A percentile compares a stretch with the other conserved stretches of the same genome.
Conservation (phyloP, 2,113 vertebrate genomes). For the Scomber scombrus region DNA sequence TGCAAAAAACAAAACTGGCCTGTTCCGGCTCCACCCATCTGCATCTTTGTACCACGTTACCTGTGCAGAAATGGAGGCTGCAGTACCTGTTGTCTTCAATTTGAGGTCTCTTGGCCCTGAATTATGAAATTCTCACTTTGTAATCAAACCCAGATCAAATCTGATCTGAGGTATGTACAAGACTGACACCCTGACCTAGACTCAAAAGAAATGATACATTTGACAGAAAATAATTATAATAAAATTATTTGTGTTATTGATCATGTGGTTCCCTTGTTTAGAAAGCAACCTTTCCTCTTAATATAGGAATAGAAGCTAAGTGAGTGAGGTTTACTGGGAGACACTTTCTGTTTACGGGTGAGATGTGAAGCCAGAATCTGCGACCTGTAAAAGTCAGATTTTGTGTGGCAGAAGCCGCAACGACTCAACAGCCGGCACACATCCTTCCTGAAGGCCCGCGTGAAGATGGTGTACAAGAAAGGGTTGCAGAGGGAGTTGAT, state of each 20-base stretch:
- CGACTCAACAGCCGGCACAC: conserved; percentile 88
- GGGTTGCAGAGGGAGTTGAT: conserved; percentile 96
- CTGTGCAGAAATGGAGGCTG: conserved; percentile 8
- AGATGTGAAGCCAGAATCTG: conserved; percentile 83
- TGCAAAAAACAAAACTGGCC: conserved; percentile 2
- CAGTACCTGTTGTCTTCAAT: conserved; percentile 12
- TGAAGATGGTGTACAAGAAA: conserved; percentile 95
- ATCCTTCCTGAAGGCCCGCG: conserved; percentile 91
- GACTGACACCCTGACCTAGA: conserved; percentile 11
- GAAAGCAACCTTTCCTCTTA: conserved; percentile 79
- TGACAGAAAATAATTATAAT: not conserved
- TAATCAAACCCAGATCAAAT: conserved; percentile 19
- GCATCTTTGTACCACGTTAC: conserved; percentile 6
- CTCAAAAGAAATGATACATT: conserved; percentile 27
- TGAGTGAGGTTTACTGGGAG: conserved; percentile 53
- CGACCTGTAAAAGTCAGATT: conserved; percentile 84
- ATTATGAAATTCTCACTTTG: conserved; percentile 20
- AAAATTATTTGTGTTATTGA: not conserved
- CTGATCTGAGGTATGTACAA: not conserved
- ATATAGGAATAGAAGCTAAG: conserved; percentile 73
- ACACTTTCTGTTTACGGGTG: conserved; percentile 47
- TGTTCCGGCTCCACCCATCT: not conserved
- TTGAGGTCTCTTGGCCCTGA: conserved; percentile 3
- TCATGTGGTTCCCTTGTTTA: conserved; percentile 79
- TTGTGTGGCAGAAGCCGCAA: conserved; percentile 85